phyloP scores from a whole-genome alignment of 2,888 invertebrate species.

The Camponotus fellah region DNA sequence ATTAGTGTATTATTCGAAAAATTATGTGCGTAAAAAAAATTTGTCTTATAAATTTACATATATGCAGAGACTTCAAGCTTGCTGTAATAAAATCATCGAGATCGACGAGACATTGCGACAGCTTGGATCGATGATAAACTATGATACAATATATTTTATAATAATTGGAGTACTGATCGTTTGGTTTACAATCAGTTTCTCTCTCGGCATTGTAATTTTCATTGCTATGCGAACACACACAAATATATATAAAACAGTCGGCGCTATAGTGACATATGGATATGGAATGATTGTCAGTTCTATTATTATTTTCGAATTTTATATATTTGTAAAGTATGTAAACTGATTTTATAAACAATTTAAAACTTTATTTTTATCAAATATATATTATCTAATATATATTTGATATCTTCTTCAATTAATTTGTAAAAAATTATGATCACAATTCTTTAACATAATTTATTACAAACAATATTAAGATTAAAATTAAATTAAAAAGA shows the following conservation, averaged over 20 bases:
- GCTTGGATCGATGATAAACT: constrained; percentile 48
- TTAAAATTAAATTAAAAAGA: too few relatives aligned
- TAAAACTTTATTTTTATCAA: background rate
- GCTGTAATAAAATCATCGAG: background rate
- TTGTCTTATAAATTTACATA: background rate
- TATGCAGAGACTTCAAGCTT: background rate
- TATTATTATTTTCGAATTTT: constrained; percentile 32
- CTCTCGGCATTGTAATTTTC: background rate
- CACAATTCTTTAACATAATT: too few relatives aligned
- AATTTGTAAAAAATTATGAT: background rate
- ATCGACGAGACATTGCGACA: constrained; percentile 58
- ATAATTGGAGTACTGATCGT: background rate
- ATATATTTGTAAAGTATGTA: constrained; percentile 49
- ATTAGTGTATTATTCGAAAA: background rate
- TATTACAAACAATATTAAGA: too few relatives aligned
- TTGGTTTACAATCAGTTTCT: background rate
- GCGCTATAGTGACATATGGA: accelerated
- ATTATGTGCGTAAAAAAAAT: background rate
- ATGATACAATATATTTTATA: constrained; percentile 21
- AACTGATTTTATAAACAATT: background rate
- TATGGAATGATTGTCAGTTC: background rate
- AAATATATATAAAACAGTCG: background rate
- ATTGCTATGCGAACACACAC: background rate
- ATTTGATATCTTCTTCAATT: background rate
- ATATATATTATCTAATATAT: background rate